Evolutionary conservation across 2,797 vertebrate genomes (phyloP).

Genomic region (Semaprochilodus insignis): DNA sequence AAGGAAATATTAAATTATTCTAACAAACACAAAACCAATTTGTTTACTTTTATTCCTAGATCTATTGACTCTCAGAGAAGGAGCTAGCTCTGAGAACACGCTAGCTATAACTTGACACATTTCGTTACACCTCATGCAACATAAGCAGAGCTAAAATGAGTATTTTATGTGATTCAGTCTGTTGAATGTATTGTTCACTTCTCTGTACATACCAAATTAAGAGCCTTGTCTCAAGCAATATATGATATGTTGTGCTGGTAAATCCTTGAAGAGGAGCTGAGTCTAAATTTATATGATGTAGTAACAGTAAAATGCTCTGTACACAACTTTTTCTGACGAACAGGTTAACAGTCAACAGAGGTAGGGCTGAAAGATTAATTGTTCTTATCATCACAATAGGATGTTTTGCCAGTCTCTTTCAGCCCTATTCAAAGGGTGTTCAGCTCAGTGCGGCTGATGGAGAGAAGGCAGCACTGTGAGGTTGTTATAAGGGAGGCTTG

Average conservation of each 20-base stretch:
- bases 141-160: too few species aligned
- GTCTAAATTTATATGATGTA: neutral
- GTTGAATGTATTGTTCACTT: neutral
- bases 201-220: neutral
- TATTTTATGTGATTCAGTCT: too few species aligned
- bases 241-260: neutral
- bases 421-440: neutral
- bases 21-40: too few species aligned
- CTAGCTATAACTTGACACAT: neutral
- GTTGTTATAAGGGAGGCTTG: neutral
- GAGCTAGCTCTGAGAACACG: neutral
- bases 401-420: too few species aligned
- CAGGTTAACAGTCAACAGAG: neutral
- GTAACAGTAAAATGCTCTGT: neutral
- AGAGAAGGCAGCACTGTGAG: neutral
- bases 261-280: neutral
- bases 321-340: neutral
- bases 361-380: too few species aligned
- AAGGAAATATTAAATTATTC: too few species aligned
- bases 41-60: neutral
- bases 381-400: too few species aligned
- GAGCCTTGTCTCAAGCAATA: neutral
- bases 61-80: neutral
- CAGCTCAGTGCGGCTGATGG: neutral
- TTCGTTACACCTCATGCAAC: neutral